These are phyloP conservation scores for Brachyopa scutellaris DNA, from an alignment of 2,888 invertebrate species.

Conservation along the genomic window DNA sequence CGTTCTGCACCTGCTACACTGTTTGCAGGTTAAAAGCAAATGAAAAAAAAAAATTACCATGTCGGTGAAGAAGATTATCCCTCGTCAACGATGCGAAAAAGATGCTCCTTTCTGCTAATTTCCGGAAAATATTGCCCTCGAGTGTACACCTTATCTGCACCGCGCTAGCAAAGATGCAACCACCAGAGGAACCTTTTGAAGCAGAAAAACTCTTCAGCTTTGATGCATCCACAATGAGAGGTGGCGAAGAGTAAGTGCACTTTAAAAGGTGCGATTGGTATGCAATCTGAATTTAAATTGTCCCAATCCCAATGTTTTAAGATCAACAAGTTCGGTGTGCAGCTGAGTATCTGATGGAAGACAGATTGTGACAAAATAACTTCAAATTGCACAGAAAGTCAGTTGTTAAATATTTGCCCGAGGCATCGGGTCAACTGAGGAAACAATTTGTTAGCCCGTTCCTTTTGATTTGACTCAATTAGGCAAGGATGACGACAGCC, in stretches of 20 bases:
- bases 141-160: slow-evolving; percentile 31
- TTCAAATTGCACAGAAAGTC: slow-evolving; percentile 50
- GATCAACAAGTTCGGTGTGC: slow-evolving; percentile 57
- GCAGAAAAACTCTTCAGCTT: slow-evolving; percentile 53
- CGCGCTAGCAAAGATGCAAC: slow-evolving; percentile 35
- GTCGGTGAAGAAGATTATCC: slow-evolving; percentile 50
- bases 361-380: slow-evolving; percentile 57
- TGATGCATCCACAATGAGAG: slow-evolving; percentile 57
- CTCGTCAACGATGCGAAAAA: slow-evolving; percentile 65
- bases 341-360: slow-evolving; percentile 18
- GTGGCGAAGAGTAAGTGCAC: background rate
- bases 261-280: slow-evolving; percentile 58
- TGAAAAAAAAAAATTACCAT: slow-evolving; percentile 6
- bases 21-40: slow-evolving; percentile 11
- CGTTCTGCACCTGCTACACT: slow-evolving; percentile 63
- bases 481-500: slow-evolving; percentile 53
- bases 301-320: slow-evolving; percentile 19
- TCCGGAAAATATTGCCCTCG: slow-evolving; percentile 74
- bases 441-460: slow-evolving; percentile 56
- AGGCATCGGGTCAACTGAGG: slow-evolving; percentile 56
- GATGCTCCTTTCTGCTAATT: slow-evolving; percentile 74
- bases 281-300: slow-evolving; percentile 49
- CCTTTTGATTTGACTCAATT: slow-evolving; percentile 71
- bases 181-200: slow-evolving; percentile 42
- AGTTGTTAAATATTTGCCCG: slow-evolving; percentile 12